Percentiles rank a stretch among this genome's conserved stretches.
phyloP scores from a whole-genome alignment of 2,113 vertebrate genomes.

The Catharus bicknelli region DNA sequence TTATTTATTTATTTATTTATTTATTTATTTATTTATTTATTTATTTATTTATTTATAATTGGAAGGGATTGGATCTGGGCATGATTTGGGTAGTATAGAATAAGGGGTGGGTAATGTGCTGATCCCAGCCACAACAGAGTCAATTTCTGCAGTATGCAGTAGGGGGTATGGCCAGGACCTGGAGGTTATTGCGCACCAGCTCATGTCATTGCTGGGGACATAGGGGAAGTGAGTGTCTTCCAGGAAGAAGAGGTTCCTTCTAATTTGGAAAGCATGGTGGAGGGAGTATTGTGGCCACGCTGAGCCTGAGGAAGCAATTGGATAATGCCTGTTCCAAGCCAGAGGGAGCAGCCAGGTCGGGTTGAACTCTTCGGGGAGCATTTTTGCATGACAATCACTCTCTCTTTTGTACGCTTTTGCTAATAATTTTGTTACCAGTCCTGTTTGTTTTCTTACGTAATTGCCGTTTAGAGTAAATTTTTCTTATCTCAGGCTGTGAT shows the following conservation, averaged over 20 bases:
- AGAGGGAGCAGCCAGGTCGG: neutral
- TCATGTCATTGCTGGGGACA: fast-evolving
- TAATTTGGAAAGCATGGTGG: neutral
- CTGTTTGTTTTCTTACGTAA: neutral
- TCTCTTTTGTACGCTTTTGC: neutral
- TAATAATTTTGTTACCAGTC: neutral
- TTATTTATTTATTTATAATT: no score
- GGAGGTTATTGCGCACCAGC: neutral
- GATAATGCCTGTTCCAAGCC: fast-evolving
- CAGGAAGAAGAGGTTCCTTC: no score
- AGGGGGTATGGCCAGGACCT: neutral
- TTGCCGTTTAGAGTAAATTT: neutral
- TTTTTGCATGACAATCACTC: neutral
- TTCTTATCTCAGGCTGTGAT: neutral
- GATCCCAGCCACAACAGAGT: neutral
- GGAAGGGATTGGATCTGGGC: neutral
- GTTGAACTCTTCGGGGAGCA: neutral
- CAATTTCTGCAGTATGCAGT: neutral
- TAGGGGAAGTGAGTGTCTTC: neutral
- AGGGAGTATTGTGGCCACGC: neutral
- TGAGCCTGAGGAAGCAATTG: neutral
- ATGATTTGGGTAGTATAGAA: neutral
- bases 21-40: no score
- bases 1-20: no score
- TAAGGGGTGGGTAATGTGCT: neutral